A percentile compares a stretch with the other conserved stretches of the same genome.
These are phyloP conservation scores for Hydractinia symbiolongicarpus DNA, from an alignment of 30 jellyfish, hydroid and myxozoan genomes.

Conservation along the genomic window DNA sequence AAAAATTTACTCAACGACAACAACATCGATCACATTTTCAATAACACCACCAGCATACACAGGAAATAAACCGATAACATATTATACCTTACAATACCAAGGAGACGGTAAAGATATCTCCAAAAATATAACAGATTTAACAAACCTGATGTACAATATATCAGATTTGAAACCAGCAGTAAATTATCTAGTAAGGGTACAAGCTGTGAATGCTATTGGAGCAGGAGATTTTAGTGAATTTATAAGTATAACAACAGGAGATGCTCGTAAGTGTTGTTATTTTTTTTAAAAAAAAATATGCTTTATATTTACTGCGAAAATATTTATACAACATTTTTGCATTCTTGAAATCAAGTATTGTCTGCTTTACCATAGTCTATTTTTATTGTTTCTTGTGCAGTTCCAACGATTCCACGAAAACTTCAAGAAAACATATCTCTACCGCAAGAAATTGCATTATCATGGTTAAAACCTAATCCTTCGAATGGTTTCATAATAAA, in stretches of 20 bases:
- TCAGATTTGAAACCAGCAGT: background rate
- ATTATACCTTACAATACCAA: background rate
- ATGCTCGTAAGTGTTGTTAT: background rate
- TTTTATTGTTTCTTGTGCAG: background rate
- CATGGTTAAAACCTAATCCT: background rate
- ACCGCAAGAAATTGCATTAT: background rate
- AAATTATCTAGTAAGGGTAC: background rate
- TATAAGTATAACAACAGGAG: background rate
- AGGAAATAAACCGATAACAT: slow-evolving; percentile 8
- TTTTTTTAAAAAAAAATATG: background rate
- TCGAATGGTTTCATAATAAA: background rate
- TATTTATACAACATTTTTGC: background rate
- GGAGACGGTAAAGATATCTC: background rate
- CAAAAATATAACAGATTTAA: background rate
- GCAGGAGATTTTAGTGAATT: background rate
- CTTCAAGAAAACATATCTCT: background rate
- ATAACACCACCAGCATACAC: background rate
- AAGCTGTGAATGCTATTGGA: background rate
- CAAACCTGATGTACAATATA: background rate
- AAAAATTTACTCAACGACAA: background rate
- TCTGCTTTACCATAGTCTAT: background rate
- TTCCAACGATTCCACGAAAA: background rate
- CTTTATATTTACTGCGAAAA: background rate
- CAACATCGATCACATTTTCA: background rate
- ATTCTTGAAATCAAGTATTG: too few relatives aligned